Base-by-base conservation (phyloP, 1,140 invertebrate species). In the Cydia pomonella region DNA sequence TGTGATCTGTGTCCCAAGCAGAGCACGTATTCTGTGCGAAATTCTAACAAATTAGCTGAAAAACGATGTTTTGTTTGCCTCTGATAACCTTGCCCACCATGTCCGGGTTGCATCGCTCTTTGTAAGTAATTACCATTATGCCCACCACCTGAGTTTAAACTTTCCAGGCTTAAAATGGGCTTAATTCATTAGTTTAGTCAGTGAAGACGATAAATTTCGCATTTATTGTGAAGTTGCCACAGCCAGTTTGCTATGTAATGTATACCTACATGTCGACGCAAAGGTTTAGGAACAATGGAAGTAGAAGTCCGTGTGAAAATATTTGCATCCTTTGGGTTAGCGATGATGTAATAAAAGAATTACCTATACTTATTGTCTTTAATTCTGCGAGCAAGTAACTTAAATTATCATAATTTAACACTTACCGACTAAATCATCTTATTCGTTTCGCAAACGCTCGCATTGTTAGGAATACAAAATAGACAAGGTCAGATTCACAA, bases 281-380 rank as follows among this genome's bases (percentile, higher is more conserved):
- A 66, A 50, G n/a, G 63, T 69, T 41, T 33, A 69, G 25, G 74
- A 71, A 75, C 64, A 75, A 75, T 71, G 29, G 63, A 50, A 16
- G 21, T 66, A 75, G 27, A 33, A 29, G 47, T 27, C 23, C 41
- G 29, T 75, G 64, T 71, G 66, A 75, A 75, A 72, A 59, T 71
- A 63, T 25, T 50, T 41, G 59, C 44, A 50, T 71, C 25, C 74
- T 69, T 59, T 16, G 7, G 64, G 9, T 29, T 18, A 29, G 13
- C 27, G 12, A 18, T 75, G 66, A 72, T 53, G 66, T 75, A 75
- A 75, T 71, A 16, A 63, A 18, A 69, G 21, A 21, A 33, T 69
- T 25, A n/a, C n/a, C n/a, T n/a, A n/a, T n/a, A n/a, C n/a, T n/a
- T n/a, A 69, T 69, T 69, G 64, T 69, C 27, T 44, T 72, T 72